Base-by-base conservation (phyloP, 1,140 invertebrate genomes). In the Idris sp. region DNA sequence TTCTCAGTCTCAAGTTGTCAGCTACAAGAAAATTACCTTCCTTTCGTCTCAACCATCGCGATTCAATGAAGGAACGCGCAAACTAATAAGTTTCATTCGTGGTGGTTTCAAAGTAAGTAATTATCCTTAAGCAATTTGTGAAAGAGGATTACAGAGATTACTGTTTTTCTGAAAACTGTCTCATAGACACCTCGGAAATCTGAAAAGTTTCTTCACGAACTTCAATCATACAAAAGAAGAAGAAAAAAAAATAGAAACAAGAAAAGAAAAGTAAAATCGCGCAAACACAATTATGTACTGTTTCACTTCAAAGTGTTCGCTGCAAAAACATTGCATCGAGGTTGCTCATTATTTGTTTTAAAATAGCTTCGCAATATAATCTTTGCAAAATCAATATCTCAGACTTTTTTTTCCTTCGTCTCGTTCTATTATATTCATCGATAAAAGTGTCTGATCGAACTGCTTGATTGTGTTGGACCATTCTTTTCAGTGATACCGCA, bases 61-160 rank as follows among this genome's bases (percentile, higher is more conserved):
- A 48, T 18, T 30, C 51, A 56, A 48, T 28, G 25, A 19, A 28
- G 13, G n/a, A 49, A 25, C 26, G 33, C 43, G 33, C 43, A 33
- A 49, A 58, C 44, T 68, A 58, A 68, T 53, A 56, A 67, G 51
- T 67, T 56, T 48, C 36, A 46, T 36, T 48, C 41, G 62, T 44
- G 30, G 40, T 54, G 48, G 48, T 68, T 68, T 33, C 43, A 58
- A 58, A 68, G 64, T 58, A 49, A 48, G 41, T 68, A 56, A 48
- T 68, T 68, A 58, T 68, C 64, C 8, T 49, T 68, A 31, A 68
- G 44, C 51, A 58, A 68, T 58, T 58, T 49, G 35, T 19, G 19
- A 56, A 56, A 58, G 43, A 44, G 28, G 51, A 56, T 68, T 56
- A 58, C 11, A 1, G 1, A 18, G 35, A 68, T 68, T 58, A 49